Conservation (phyloP, 1,140 invertebrate genomes). For the Euglossa dilemma region DNA sequence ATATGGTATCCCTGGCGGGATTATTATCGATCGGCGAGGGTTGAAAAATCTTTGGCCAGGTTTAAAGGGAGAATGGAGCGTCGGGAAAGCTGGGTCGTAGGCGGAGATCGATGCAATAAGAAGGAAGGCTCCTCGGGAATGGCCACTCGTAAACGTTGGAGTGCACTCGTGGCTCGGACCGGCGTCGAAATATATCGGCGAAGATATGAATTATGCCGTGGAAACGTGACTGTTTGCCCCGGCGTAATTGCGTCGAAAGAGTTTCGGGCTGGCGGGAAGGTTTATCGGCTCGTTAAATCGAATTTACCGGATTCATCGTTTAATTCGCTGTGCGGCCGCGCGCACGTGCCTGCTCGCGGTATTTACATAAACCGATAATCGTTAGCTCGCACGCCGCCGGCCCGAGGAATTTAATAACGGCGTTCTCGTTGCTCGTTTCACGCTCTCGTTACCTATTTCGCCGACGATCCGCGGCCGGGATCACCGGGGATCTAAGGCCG, state of each 20-base stretch:
- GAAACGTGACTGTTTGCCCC: conserved; percentile 15
- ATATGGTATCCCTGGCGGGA: neutral
- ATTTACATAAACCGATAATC: conserved; percentile 37
- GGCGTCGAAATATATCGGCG: conserved; percentile 18
- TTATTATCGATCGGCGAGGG: neutral
- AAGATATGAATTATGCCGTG: conserved; percentile 6
- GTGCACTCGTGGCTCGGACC: conserved; percentile 1
- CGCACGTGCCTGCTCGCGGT: neutral
- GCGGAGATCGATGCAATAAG: neutral
- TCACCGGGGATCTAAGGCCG: neutral
- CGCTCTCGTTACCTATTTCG: conserved; percentile 13
- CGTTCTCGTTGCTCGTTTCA: conserved; percentile 23
- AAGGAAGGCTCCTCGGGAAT: conserved; percentile 22
- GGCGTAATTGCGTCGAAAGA: conserved; percentile 22
- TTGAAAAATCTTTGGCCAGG: neutral
- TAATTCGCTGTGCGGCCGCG: neutral
- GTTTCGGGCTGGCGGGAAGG: neutral
- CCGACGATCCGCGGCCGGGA: neutral
- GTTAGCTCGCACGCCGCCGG: neutral
- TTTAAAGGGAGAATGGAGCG: neutral
- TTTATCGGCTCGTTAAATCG: conserved; percentile 46
- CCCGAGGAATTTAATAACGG: conserved; percentile 27
- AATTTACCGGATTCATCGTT: conserved; percentile 43
- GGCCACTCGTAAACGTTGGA: conserved; percentile 37
- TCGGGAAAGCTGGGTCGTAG: neutral